phyloP scores from a whole-genome alignment of 2,888 invertebrate species.

The Podotricha telesiphe region DNA sequence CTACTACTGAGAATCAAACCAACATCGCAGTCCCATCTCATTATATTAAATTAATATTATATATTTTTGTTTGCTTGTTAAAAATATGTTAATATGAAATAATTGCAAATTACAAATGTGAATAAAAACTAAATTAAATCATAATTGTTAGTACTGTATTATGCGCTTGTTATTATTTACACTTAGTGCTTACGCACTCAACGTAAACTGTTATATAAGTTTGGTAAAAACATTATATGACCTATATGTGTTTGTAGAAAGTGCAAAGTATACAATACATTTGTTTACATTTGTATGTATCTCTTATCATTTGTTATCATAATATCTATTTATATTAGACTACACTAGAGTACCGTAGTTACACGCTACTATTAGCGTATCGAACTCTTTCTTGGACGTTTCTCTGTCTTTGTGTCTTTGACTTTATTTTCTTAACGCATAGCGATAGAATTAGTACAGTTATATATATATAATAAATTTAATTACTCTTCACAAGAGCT shows the following conservation, averaged over 20 bases:
- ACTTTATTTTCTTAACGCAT: neutral
- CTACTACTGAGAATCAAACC: too few relatives aligned
- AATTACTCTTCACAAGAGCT: too few relatives aligned
- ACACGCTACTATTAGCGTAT: neutral
- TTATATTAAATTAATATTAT: too few relatives aligned
- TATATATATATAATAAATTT: too few relatives aligned
- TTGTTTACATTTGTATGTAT: conserved; percentile 22
- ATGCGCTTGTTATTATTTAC: conserved; percentile 19
- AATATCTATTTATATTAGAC: neutral
- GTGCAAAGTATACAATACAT: conserved; percentile 5
- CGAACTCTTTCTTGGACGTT: neutral
- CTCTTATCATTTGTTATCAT: conserved; percentile 8
- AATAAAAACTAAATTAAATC: neutral
- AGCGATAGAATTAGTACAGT: too few relatives aligned
- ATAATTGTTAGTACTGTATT: neutral
- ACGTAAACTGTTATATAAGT: conserved; percentile 10
- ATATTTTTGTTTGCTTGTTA: too few relatives aligned
- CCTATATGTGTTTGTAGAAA: conserved; percentile 28
- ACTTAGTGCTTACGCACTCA: conserved; percentile 7
- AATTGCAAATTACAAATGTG: neutral
- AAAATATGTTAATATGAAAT: too few relatives aligned
- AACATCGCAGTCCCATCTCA: too few relatives aligned
- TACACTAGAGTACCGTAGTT: neutral
- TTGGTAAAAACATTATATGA: conserved; percentile 22
- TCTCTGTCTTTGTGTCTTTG: neutral